Conservation (phyloP, 2,797 vertebrate species). For the Allobates femoralis region DNA sequence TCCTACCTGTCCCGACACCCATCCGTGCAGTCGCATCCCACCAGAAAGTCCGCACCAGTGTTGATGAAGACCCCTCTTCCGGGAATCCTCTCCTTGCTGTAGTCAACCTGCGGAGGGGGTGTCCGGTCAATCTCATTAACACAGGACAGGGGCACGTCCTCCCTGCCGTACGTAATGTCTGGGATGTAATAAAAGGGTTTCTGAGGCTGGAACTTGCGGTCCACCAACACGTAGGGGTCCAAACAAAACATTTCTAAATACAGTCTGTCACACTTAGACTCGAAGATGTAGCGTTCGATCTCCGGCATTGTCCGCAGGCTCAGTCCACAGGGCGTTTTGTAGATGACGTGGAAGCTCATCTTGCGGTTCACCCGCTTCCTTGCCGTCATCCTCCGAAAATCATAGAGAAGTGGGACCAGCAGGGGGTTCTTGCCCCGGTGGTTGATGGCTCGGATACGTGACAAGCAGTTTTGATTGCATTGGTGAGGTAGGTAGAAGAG, state of each 20-base stretch:
- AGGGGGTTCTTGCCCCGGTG: conserved; percentile 91
- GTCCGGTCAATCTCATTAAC: conserved; percentile 96
- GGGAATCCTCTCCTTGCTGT: conserved; percentile 96
- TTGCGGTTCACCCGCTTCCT: conserved; percentile 93
- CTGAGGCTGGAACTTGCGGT: conserved; percentile 92
- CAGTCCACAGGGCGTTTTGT: conserved; percentile 95
- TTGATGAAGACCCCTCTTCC: conserved; percentile 95
- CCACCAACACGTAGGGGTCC: conserved; percentile 95
- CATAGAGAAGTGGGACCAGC: conserved; percentile 90
- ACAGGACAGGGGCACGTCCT: conserved; percentile 94
- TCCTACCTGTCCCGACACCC: conserved; percentile 92
- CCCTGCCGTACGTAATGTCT: conserved; percentile 90
- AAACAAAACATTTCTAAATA: conserved; percentile 99
- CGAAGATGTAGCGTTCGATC: conserved; percentile 93
- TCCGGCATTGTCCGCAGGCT: conserved; percentile 93
- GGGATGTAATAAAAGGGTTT: conserved; percentile 91
- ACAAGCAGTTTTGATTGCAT: conserved; percentile 87
- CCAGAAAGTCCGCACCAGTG: conserved; percentile 89
- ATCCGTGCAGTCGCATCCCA: conserved; percentile 94
- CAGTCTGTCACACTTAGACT: conserved; percentile 91
- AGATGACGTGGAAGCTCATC: conserved; percentile 97
- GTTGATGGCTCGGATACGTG: conserved; percentile 80
- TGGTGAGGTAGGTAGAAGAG: conserved; percentile 91
- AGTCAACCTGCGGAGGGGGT: conserved; percentile 90
- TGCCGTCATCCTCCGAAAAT: conserved; percentile 94